Evolutionary conservation across 2,797 vertebrate species (phyloP).

Genomic region (Falco naumanni): DNA sequence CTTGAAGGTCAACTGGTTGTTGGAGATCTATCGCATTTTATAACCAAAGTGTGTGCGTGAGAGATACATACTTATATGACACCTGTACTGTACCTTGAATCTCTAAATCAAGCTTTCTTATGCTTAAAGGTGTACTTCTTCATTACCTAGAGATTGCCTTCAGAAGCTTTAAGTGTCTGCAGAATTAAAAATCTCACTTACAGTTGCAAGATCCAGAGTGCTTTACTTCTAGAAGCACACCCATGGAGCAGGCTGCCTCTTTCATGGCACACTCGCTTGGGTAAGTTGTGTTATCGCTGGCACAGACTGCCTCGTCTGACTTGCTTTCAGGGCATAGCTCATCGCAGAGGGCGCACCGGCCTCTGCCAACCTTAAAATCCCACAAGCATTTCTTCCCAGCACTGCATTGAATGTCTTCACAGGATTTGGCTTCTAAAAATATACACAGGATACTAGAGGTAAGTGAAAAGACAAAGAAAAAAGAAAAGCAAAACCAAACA

Average conservation of each 20-base stretch:
- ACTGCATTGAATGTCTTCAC: conserved; percentile 95
- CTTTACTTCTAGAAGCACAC: conserved; percentile 95
- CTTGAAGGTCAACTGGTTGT: conserved; percentile 37
- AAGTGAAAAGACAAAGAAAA: conserved; percentile 31
- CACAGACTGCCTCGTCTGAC: conserved; percentile 93
- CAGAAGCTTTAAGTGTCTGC: conserved; percentile 83
- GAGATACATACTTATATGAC: conserved; percentile 41
- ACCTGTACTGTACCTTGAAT: conserved; percentile 17
- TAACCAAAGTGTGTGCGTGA: conserved; percentile 45
- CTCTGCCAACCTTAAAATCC: conserved; percentile 92
- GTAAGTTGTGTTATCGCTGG: conserved; percentile 97
- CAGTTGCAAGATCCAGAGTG: conserved; percentile 99
- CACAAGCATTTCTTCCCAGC: conserved; percentile 94
- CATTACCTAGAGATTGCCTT: conserved; percentile 75
- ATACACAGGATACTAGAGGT: conserved; percentile 52
- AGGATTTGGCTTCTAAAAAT: conserved; percentile 95
- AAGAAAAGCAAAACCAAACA: neutral
- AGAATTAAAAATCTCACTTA: conserved; percentile 89
- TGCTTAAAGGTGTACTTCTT: conserved; percentile 61
- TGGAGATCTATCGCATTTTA: conserved; percentile 61
- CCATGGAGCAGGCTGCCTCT: conserved; percentile 93
- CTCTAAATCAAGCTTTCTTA: conserved; percentile 60
- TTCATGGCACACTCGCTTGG: conserved; percentile 97
- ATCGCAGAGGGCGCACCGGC: conserved; percentile 91
- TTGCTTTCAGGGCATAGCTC: conserved; percentile 91